These are phyloP conservation scores for Bilobella aurantiaca DNA, from an alignment of 1,140 invertebrate genomes.

Conservation along the genomic window DNA sequence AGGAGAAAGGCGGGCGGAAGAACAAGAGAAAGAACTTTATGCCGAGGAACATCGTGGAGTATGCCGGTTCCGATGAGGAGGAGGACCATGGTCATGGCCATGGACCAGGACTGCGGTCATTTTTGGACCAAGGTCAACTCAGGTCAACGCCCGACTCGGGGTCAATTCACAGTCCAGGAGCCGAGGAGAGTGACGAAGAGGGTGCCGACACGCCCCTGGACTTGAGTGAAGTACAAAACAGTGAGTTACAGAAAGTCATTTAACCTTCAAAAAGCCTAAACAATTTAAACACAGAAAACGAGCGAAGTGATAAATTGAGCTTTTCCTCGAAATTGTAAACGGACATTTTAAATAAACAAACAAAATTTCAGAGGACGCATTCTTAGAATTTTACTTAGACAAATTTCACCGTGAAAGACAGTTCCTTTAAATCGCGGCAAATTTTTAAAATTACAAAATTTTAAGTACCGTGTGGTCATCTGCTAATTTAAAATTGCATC, in stretches of 20 bases:
- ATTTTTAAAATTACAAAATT: too few relatives aligned
- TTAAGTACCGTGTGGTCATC: too few relatives aligned
- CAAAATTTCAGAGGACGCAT: too few relatives aligned
- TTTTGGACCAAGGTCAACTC: background rate
- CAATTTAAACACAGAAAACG: too few relatives aligned
- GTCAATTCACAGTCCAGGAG: background rate
- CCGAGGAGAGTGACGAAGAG: slow-evolving; percentile 23
- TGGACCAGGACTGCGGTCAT: background rate
- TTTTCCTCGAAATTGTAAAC: too few relatives aligned
- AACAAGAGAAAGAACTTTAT: slow-evolving; percentile 34
- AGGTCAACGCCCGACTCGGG: slow-evolving; percentile 8
- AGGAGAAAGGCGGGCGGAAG: slow-evolving; percentile 17
- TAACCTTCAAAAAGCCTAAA: too few relatives aligned
- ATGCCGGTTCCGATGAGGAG: slow-evolving; percentile 34
- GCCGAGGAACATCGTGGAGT: slow-evolving; percentile 32
- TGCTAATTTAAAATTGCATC: too few relatives aligned
- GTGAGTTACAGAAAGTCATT: too few relatives aligned
- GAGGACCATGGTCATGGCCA: slow-evolving; percentile 13
- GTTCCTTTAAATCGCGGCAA: too few relatives aligned
- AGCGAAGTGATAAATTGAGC: background rate
- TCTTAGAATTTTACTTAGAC: too few relatives aligned
- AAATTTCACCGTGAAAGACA: too few relatives aligned
- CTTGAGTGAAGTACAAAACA: slow-evolving; percentile 33
- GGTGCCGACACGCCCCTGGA: slow-evolving; percentile 28
- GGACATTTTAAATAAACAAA: too few relatives aligned